A percentile compares a stretch with the other conserved stretches of the same genome.
These are phyloP conservation scores for Muscicapa adusta DNA, from an alignment of 2,113 vertebrate genomes.

Conservation along the genomic window DNA sequence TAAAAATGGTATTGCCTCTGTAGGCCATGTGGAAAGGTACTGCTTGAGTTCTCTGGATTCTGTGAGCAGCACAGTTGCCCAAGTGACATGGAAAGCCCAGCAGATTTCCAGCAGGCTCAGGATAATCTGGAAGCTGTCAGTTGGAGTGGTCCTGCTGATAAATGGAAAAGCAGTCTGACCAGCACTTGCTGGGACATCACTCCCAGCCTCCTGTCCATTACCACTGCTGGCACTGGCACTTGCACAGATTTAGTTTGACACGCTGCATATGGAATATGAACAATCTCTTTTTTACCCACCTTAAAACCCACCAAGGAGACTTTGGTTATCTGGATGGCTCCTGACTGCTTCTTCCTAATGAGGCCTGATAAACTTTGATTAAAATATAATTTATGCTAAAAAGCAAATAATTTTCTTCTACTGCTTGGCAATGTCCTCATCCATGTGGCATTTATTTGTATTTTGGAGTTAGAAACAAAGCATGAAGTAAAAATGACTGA, in stretches of 20 bases:
- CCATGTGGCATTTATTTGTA: not conserved
- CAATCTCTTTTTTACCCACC: not conserved
- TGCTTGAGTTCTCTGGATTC: not conserved
- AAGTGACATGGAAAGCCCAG: not conserved
- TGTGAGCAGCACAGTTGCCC: not conserved
- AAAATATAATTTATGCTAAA: not conserved
- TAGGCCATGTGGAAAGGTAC: not conserved
- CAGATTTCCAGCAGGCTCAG: not conserved
- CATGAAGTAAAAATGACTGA: not conserved
- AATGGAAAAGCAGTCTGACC: not conserved
- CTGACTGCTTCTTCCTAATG: not conserved
- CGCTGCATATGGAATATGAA: not conserved
- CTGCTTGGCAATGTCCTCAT: not conserved
- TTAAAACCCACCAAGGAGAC: not conserved
- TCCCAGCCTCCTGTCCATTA: not conserved
- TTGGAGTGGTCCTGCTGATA: not conserved
- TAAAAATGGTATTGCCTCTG: accelerated
- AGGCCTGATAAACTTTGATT: not conserved
- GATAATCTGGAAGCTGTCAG: not conserved
- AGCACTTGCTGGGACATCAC: conserved; percentile 4
- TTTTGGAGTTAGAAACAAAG: not conserved
- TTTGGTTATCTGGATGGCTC: not conserved
- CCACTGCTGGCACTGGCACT: not conserved
- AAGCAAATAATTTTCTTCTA: not conserved
- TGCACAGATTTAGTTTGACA: not conserved